Base-by-base conservation (phyloP, 2,888 invertebrate species). In the Tubiluchus corallicola region DNA sequence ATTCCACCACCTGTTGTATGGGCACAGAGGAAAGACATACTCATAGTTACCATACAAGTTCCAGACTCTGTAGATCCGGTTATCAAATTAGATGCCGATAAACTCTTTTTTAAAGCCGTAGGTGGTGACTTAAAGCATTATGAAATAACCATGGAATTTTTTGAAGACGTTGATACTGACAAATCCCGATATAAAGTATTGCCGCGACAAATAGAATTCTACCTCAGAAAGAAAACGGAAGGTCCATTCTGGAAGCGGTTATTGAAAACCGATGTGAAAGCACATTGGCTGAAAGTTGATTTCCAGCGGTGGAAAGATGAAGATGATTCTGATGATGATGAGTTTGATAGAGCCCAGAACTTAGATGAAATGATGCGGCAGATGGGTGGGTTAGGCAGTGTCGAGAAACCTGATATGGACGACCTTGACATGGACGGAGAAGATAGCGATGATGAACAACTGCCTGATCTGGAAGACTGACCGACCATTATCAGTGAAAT, bases 11-110 rank as follows among this genome's bases (percentile, higher is more conserved):
- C 82, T 50, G 81, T 90, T 54, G 74, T 82, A 67, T 94, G 94
- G 94, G 92, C 92, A 46, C 92, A 94, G 66, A 74, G 85, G 58
- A 76, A 75, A 56, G 75, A 77, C 57, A 70, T 80, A 55, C 66
- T 94, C 50, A 84, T 77, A 61, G 72, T 96, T 55, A 90, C 87
- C 53, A 77, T 94, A 63, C 82, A 82, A 67, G 72, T 92, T 58
- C 90, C 88, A 71, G 79, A 79, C 59, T 80, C 81, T 60, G 82
- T 81, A 70, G 74, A 81, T 58, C 84, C 87, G 44, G 73, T 72
- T 54, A 76, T 90, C 56, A 79, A 76, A 68, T 71, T 74, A 60
- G 74, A 73, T 48, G 57, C 65, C 37, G 63, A 67, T 44, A 67
- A 65, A 51, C 71, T 88, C 57, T 75, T 75, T 65, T 88, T 87